phyloP scores from a whole-genome alignment of 2,888 invertebrate genomes.

The Caenorhabditis sp. region DNA sequence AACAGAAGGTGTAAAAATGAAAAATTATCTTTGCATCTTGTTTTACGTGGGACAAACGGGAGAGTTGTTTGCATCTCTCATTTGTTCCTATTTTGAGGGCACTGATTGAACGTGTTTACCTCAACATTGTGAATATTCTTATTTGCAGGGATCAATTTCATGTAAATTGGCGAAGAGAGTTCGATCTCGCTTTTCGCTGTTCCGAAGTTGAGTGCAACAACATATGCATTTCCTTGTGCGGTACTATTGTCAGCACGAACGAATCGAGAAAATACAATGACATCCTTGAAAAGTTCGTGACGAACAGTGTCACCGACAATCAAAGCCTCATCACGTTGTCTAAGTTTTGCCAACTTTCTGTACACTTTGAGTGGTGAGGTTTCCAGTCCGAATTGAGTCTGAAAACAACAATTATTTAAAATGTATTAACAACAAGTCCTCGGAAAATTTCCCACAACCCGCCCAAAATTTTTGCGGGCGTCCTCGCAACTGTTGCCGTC shows the following conservation, averaged over 20 bases:
- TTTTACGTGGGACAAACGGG: too few species aligned
- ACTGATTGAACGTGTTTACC: conserved; percentile 14
- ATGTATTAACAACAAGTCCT: too few species aligned
- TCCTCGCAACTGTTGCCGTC: too few species aligned
- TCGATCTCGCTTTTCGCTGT: conserved; percentile 24
- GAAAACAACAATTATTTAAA: conserved; percentile 17
- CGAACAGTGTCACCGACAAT: conserved; percentile 47
- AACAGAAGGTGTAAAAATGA: too few species aligned
- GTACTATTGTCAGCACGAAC: conserved; percentile 30
- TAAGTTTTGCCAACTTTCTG: conserved; percentile 56
- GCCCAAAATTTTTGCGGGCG: too few species aligned
- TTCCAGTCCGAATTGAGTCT: conserved; percentile 45
- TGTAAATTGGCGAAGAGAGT: conserved; percentile 3
- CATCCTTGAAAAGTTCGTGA: conserved; percentile 38
- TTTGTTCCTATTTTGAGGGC: too few species aligned
- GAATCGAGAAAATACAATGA: conserved; percentile 48
- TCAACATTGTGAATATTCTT: conserved; percentile 34
- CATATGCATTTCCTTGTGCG: conserved; percentile 37
- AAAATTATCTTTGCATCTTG: too few species aligned
- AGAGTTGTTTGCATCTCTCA: too few species aligned
- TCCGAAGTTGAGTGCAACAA: conserved; percentile 53
- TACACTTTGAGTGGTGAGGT: conserved; percentile 54
- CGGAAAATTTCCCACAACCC: not conserved
- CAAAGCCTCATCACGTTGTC: conserved; percentile 58
- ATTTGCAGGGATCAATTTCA: conserved; percentile 37